Percentiles rank a stretch among this genome's conserved stretches.
Conservation (phyloP, 2,797 vertebrate species). For the Cyprinella venusta region DNA sequence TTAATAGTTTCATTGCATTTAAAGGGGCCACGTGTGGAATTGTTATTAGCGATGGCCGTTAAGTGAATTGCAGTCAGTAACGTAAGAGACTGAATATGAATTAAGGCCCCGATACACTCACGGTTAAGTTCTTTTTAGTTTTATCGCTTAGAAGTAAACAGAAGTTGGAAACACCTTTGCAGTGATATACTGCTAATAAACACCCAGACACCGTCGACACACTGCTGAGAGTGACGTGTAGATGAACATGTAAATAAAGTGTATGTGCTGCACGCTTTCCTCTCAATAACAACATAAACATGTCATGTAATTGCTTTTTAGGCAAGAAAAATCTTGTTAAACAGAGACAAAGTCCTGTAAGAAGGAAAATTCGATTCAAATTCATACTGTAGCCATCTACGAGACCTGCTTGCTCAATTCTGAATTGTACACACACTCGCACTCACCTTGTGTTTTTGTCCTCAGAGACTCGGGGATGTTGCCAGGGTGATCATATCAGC, state of each 20-base stretch:
- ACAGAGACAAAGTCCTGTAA: not conserved
- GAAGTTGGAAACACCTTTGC: too few relatives aligned
- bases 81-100: too few relatives aligned
- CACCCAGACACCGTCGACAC: too few relatives aligned
- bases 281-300: too few relatives aligned
- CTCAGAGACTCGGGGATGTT: not conserved
- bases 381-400: not conserved
- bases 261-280: too few relatives aligned
- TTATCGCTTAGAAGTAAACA: too few relatives aligned
- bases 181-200: too few relatives aligned
- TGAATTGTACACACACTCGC: not conserved
- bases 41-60: not conserved
- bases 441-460: not conserved
- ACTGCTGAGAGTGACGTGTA: not conserved
- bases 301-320: too few relatives aligned
- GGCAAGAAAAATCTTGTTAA: not conserved
- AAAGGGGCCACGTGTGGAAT: not conserved
- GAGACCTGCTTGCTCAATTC: not conserved
- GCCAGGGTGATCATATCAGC: slow-evolving; percentile 12
- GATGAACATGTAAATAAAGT: too few relatives aligned
- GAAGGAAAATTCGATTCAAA: not conserved
- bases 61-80: not conserved
- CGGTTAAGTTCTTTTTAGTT: too few relatives aligned
- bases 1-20: not conserved
- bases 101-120: too few relatives aligned